Percentiles rank a stretch among this genome's conserved stretches.
Conservation (phyloP, 1,140 invertebrate species). For the Drosophila chauvacae region DNA sequence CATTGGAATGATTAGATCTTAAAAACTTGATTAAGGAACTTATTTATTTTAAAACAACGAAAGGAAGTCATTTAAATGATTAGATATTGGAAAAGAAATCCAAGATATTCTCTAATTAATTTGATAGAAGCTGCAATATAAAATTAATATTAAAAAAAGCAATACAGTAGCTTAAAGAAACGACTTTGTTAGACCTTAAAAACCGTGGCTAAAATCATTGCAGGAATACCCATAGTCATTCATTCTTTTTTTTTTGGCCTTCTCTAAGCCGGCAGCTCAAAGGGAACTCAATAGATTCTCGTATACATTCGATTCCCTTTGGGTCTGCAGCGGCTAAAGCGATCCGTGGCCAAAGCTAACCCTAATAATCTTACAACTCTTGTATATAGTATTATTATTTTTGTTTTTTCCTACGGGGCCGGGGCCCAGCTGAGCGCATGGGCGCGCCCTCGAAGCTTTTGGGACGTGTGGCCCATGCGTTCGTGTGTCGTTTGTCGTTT, state of each 20-base stretch:
- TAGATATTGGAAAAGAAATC: not conserved
- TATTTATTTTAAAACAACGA: no score
- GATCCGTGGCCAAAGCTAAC: constrained; percentile 44
- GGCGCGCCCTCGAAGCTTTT: constrained; percentile 86
- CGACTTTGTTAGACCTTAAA: no score
- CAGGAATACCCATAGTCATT: constrained; percentile 13
- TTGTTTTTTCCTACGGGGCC: constrained; percentile 72
- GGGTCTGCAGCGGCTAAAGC: not conserved
- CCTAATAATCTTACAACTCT: constrained; percentile 46
- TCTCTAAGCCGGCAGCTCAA: constrained; percentile 6
- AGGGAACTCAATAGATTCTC: not conserved
- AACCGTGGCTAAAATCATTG: constrained; percentile 8
- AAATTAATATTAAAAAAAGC: not conserved
- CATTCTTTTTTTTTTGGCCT: constrained; percentile 11
- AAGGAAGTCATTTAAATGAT: not conserved
- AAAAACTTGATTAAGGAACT: not conserved
- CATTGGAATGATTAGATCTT: not conserved
- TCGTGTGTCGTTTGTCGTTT: constrained; percentile 90
- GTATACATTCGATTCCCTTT: not conserved
- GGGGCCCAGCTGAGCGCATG: constrained; percentile 85
- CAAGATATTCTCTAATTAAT: not conserved
- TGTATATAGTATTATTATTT: constrained; percentile 50
- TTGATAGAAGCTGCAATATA: not conserved
- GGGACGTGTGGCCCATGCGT: constrained; percentile 90
- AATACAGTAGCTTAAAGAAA: no score